Conservation (phyloP, 2,113 vertebrate species). For the Eonycteris spelaea region DNA sequence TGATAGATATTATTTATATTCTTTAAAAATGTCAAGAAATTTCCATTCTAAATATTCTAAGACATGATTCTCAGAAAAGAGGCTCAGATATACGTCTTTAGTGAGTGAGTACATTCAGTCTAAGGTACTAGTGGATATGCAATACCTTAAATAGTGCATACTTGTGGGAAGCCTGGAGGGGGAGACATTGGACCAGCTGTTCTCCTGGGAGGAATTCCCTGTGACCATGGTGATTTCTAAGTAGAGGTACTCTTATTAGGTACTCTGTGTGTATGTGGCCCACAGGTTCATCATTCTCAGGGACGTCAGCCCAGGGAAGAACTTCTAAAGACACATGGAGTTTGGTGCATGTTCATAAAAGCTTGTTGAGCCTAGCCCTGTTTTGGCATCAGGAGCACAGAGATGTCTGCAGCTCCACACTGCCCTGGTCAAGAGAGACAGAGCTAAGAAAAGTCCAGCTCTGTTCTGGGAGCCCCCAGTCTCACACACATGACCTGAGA, state of each 20-base stretch:
- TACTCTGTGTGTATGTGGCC: neutral
- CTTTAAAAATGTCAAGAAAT: neutral
- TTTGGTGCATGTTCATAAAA: neutral
- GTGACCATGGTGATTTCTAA: neutral
- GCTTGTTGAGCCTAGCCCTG: neutral
- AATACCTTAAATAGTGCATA: neutral
- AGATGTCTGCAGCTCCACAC: neutral
- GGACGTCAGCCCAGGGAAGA: neutral
- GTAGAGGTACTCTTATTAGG: neutral
- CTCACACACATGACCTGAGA: neutral
- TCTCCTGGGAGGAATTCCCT: neutral
- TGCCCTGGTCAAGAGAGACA: neutral
- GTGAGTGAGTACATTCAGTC: neutral
- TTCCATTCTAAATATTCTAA: slow-evolving; percentile 6
- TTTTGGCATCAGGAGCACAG: neutral
- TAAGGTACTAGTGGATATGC: neutral
- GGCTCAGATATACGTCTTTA: neutral
- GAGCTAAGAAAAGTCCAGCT: neutral
- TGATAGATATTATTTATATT: neutral
- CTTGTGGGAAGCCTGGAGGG: neutral
- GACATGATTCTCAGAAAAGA: neutral
- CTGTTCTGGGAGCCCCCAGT: neutral
- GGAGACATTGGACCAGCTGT: neutral
- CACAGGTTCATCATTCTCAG: neutral
- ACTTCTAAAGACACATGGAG: neutral